Evolutionary conservation across 2,113 vertebrate species (phyloP).

Genomic region (Xenopus laevis): DNA sequence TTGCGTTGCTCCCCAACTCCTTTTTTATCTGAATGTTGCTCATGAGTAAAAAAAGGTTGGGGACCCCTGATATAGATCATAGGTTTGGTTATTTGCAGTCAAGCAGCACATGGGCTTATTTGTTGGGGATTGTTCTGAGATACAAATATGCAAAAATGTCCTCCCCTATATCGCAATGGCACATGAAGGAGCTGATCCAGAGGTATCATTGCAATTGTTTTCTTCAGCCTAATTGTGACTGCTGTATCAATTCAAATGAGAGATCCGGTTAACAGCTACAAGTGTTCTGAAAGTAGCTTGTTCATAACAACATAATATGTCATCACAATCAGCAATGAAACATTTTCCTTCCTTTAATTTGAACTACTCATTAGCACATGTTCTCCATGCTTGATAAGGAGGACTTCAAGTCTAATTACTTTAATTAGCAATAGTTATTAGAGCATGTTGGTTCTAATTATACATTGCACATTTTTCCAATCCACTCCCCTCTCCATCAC

Average conservation of each 20-base stretch:
- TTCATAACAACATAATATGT: conserved; percentile 37
- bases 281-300: background rate
- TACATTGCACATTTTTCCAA: conserved; percentile 58
- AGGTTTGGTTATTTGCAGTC: too few relatives aligned
- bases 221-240: background rate
- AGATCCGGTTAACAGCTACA: conserved; percentile 33
- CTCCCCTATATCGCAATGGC: too few relatives aligned
- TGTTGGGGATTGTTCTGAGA: too few relatives aligned
- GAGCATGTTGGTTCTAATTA: conserved; percentile 54
- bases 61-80: too few relatives aligned
- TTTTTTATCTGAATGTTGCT: too few relatives aligned
- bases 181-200: too few relatives aligned
- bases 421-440: conserved; percentile 57
- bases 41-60: too few relatives aligned
- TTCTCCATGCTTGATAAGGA: conserved; percentile 52
- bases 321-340: conserved; percentile 46
- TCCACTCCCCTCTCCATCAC: conserved; percentile 39
- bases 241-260: conserved; percentile 29
- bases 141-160: too few relatives aligned
- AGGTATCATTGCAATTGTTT: too few relatives aligned
- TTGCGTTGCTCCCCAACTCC: too few relatives aligned
- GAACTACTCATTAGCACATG: conserved; percentile 51
- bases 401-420: conserved; percentile 55
- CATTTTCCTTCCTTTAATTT: conserved; percentile 48
- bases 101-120: too few relatives aligned